Base-by-base conservation (phyloP, 2,797 vertebrate genomes). In the Mastacembelus armatus region DNA sequence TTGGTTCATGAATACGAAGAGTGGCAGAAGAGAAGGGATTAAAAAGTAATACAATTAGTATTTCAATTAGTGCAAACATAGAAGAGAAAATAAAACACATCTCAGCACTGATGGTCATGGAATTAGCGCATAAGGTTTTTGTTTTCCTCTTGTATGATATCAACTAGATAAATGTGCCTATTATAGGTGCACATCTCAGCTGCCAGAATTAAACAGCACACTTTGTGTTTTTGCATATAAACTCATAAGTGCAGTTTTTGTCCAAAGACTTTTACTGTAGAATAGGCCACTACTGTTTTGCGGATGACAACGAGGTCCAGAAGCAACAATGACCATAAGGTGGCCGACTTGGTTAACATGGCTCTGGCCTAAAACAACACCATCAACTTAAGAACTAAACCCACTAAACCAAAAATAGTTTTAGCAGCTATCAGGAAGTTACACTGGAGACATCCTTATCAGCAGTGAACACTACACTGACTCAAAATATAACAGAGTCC, bases 371-470 rank as follows among this genome's bases (percentile, higher is more conserved):
- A 48, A 67, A 61, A 71, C 50, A 62, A 71, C 29, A 33, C 59
- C 8, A 69, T 55, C 71, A 80, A 49, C 58, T 36, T 43, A 44
- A 60, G 57, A 71, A 57, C 4, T 47, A 43, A 65, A 79, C 45
- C 71, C 56, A 74, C 62, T 63, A 69, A 84, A 83, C 42, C 72
- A 66, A 72, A 86, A 74, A 55, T 24, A 30, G 60, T 82, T 82
- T 78, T 30, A 61, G 67, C 54, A 65, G 74, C 81, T 80, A 79
- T 83, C 74, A 27, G 71, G 61, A 76, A 65, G 80, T 74, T 74
- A 60, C 77, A 76, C 78, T 42, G 51, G 71, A 75, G 76, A 78
- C 78, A 58, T 74, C 66, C 78, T 90, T 91, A 89, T 90, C 88
- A 77, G 81, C 77, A 7, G 50, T 36, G 72, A 83, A 84, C 84